phyloP scores from a whole-genome alignment of 2,888 invertebrate species.

The Lasioglossum oenotherae region DNA sequence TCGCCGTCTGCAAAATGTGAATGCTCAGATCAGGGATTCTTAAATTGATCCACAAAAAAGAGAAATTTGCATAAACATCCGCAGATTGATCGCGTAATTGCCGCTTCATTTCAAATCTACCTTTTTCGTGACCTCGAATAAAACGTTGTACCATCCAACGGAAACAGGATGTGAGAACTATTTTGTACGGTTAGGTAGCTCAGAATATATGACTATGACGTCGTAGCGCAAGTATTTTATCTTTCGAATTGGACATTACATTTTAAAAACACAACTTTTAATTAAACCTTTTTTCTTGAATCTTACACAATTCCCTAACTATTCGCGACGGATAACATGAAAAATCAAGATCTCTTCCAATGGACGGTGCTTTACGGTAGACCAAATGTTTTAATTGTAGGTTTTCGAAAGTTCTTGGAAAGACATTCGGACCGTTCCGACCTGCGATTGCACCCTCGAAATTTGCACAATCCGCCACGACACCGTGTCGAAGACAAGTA shows the following conservation, averaged over 20 bases:
- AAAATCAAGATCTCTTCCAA: not conserved
- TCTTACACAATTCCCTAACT: too few species aligned
- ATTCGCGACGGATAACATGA: too few species aligned
- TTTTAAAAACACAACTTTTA: not conserved
- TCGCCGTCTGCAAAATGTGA: not conserved
- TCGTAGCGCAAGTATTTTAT: not conserved
- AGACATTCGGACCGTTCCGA: not conserved
- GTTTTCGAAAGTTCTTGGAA: not conserved
- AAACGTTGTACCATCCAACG: too few species aligned
- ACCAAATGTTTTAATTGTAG: not conserved
- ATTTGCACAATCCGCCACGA: conserved; percentile 51
- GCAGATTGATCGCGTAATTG: not conserved
- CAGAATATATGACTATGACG: not conserved
- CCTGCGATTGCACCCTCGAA: conserved; percentile 23
- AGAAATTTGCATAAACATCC: not conserved
- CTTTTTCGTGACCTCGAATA: not conserved
- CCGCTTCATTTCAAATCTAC: not conserved
- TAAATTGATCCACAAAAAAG: not conserved
- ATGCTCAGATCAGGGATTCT: not conserved
- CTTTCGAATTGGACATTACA: not conserved
- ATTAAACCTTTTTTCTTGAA: too few species aligned
- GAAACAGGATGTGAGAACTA: not conserved
- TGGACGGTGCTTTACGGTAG: not conserved
- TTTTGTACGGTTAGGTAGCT: not conserved
- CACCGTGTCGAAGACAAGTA: conserved; percentile 26